These are phyloP conservation scores for Deroptyus accipitrinus DNA, from an alignment of 2,113 vertebrate genomes.

Conservation along the genomic window DNA sequence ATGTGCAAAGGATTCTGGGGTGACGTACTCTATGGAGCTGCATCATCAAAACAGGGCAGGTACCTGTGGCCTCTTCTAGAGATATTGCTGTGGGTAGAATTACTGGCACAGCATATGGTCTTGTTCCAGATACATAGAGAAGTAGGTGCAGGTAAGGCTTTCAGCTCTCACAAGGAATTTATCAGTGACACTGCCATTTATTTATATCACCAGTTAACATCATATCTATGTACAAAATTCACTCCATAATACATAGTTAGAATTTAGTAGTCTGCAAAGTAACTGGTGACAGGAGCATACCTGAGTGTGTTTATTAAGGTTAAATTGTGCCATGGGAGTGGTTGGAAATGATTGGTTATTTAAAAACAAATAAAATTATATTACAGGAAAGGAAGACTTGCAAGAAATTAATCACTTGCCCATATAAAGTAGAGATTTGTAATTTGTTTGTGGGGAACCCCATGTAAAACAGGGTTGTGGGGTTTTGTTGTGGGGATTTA, in stretches of 20 bases:
- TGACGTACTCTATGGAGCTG: background rate
- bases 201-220: background rate
- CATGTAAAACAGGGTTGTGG: background rate
- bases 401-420: background rate
- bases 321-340: constrained; percentile 23
- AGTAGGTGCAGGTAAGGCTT: background rate
- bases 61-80: background rate
- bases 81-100: background rate
- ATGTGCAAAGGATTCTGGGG: background rate
- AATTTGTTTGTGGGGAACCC: background rate
- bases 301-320: constrained; percentile 37
- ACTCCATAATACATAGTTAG: background rate
- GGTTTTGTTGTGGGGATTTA: background rate
- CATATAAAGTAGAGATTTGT: background rate
- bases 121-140: background rate
- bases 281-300: background rate
- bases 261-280: background rate
- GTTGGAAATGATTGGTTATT: constrained; percentile 16
- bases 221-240: background rate
- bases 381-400: background rate
- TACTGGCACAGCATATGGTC: background rate
- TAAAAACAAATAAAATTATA: constrained; percentile 31
- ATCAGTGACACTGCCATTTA: background rate
- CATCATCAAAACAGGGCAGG: background rate
- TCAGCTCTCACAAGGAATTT: background rate